Evolutionary conservation across 2,797 vertebrate species (phyloP).

Genomic region (Ficedula albicollis): DNA sequence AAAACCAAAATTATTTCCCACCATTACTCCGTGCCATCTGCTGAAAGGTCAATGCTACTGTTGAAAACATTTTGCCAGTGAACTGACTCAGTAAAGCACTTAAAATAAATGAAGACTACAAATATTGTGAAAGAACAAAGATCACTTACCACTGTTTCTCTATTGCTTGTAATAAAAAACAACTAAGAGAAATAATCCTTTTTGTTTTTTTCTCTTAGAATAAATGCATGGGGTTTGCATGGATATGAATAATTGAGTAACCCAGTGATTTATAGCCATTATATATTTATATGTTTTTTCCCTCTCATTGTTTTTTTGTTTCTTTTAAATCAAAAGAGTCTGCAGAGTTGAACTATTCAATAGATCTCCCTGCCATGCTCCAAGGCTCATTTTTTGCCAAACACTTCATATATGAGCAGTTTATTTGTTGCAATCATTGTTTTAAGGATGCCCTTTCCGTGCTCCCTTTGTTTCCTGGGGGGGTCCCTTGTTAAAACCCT

Average conservation of each 20-base stretch:
- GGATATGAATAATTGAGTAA: slow-evolving; percentile 33
- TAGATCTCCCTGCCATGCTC: background rate
- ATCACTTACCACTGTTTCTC: background rate
- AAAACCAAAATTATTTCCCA: background rate
- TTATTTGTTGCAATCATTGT: background rate
- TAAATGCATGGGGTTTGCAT: background rate
- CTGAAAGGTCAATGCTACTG: background rate
- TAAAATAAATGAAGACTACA: background rate
- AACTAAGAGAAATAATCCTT: background rate
- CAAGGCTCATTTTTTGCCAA: background rate
- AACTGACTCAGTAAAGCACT: background rate
- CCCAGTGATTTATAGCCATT: slow-evolving; percentile 44
- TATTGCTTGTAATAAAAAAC: background rate
- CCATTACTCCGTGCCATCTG: background rate
- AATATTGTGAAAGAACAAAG: background rate
- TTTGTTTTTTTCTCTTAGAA: slow-evolving; percentile 26
- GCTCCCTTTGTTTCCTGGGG: background rate
- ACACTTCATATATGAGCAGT: background rate
- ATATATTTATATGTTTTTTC: slow-evolving; percentile 19
- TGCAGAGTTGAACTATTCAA: background rate
- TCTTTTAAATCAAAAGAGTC: background rate
- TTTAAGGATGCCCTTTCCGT: background rate
- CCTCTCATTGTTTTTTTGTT: background rate
- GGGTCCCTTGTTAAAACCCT: background rate
- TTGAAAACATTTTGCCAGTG: background rate